Evolutionary conservation across 1,140 invertebrate genomes (phyloP), one percentile per base, ranked within the genome.

Genomic region (Cydia splendana): DNA sequence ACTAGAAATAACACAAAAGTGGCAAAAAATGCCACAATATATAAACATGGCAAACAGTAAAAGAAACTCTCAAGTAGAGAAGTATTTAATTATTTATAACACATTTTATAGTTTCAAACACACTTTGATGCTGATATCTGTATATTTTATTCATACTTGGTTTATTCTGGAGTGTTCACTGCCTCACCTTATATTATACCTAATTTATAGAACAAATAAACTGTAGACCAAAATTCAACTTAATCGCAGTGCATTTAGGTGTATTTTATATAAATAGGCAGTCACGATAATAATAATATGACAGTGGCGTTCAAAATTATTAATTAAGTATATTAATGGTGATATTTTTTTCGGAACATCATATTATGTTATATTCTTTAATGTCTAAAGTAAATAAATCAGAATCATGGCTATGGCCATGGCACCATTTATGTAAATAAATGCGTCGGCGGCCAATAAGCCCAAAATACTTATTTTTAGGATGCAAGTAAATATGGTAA

Each of bases 401-500:
- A 48, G 15, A 53, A 53, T 53, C 18, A 4, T 53, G n/a, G 51
- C 18, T 6, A 12, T 3, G 30, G 28, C 67, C 67, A 38, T 69
- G 65, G 30, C 65, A 69, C 28, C 65, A 38, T 24, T 24, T 24
- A 57, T 15, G 57, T 62, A 62, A 62, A 24, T 62, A 62, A 62
- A 24, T 24, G 57, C 57, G 20, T 24, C 18, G 57, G 57, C 24
- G 28, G 67, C 7, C 2, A 71, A 71, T 20, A 6, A 53, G 28
- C 34, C 7, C 2, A 71, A 71, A 42, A n/a, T 53, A 53, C 51
- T 45, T 71, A 71, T 42, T 2, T 42, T 7, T 69, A 69, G 34
- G 15, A 71, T 42, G n/a, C 12, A 71, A 38, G 30, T 69, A 71
- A 24, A 71, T 45, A 71, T 71, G 67, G 67, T 71, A 71, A 71